These are phyloP conservation scores for Thaumetopoea pityocampa DNA, from an alignment of 1,140 invertebrate genomes.

Conservation along the genomic window DNA sequence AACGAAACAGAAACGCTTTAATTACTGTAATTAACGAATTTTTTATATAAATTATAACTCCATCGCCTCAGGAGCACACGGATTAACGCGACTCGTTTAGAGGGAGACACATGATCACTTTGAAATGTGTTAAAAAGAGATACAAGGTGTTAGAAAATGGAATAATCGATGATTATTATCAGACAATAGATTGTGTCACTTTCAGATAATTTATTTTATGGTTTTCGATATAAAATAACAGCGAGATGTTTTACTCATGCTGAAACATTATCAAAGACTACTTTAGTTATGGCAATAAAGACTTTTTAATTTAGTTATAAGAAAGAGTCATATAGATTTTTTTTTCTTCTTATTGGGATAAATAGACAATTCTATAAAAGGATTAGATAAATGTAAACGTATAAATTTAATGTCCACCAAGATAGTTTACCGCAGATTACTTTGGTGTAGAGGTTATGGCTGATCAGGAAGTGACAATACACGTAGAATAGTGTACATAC, in stretches of 20 bases:
- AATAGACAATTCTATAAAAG: too few relatives aligned
- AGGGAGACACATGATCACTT: constrained; percentile 21
- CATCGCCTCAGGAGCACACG: constrained; percentile 42
- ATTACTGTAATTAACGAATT: constrained; percentile 52
- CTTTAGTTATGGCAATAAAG: too few relatives aligned
- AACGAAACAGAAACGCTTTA: constrained; percentile 39
- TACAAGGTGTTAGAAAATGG: constrained; percentile 11
- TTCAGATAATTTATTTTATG: constrained; percentile 31
- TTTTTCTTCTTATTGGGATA: too few relatives aligned
- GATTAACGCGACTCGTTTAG: constrained; percentile 28
- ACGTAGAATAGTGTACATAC: too few relatives aligned
- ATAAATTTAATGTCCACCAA: too few relatives aligned
- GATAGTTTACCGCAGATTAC: too few relatives aligned
- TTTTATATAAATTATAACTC: constrained; percentile 55
- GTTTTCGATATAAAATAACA: constrained; percentile 12
- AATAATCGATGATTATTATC: constrained; percentile 37
- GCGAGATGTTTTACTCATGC: constrained; percentile 11
- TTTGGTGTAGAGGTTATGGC: too few relatives aligned
- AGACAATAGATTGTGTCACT: constrained; percentile 37
- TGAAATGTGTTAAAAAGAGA: constrained; percentile 26
- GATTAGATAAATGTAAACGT: too few relatives aligned
- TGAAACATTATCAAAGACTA: too few relatives aligned
- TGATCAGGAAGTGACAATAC: too few relatives aligned
- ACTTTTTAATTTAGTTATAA: too few relatives aligned
- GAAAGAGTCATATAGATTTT: too few relatives aligned